These are phyloP conservation scores for Anas capensis DNA, from an alignment of 2,797 vertebrate genomes.

Conservation along the genomic window DNA sequence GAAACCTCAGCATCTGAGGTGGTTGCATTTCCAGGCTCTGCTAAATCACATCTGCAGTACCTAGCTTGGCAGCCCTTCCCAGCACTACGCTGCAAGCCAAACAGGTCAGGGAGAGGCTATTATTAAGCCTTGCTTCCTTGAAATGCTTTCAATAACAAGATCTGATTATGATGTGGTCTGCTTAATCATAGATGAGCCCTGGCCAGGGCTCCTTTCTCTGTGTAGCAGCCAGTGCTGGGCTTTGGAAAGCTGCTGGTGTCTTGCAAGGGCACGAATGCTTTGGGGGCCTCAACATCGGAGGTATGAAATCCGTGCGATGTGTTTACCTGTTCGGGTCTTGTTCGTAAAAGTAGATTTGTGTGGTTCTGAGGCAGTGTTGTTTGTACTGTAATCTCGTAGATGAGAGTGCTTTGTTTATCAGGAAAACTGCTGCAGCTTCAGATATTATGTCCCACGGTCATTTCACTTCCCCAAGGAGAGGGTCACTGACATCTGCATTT, in stretches of 20 bases:
- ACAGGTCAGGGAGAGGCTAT: constrained; percentile 17
- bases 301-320: background rate
- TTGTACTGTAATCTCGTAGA: background rate
- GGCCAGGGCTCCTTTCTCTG: background rate
- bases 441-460: background rate
- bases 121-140: constrained; percentile 30
- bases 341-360: background rate
- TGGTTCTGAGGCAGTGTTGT: background rate
- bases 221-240: background rate
- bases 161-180: constrained; percentile 37
- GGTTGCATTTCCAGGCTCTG: background rate
- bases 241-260: background rate
- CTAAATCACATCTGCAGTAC: background rate
- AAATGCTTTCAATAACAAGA: constrained; percentile 25
- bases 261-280: background rate
- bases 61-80: background rate
- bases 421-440: background rate
- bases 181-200: constrained; percentile 44
- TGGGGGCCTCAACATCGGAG: background rate
- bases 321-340: background rate
- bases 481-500: constrained; percentile 6
- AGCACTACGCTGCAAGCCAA: background rate
- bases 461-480: constrained; percentile 17
- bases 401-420: background rate
- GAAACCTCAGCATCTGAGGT: background rate